Evolutionary conservation across 2,113 vertebrate species (phyloP).

Genomic region (Odontesthes bonariensis): DNA sequence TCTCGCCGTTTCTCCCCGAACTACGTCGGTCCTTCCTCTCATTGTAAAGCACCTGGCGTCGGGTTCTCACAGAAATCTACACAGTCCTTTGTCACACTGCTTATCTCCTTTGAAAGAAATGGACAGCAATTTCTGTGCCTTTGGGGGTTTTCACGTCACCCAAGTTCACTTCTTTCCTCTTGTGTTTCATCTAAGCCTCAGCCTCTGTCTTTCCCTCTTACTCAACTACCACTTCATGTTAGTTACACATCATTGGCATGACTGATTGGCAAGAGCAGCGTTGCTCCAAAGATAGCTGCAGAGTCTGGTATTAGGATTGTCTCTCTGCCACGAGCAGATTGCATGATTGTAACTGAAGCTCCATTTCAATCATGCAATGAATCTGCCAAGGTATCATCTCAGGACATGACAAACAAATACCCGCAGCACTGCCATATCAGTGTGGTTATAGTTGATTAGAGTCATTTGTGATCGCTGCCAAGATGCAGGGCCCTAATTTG

Average conservation of each 20-base stretch:
- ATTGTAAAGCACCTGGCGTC: slow-evolving; percentile 34
- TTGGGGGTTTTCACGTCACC: slow-evolving; percentile 53
- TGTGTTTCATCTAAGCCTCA: slow-evolving; percentile 17
- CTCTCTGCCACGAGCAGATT: slow-evolving; percentile 40
- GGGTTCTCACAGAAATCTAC: slow-evolving; percentile 45
- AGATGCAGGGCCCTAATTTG: not conserved
- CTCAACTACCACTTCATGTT: slow-evolving; percentile 37
- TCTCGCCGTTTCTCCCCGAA: not conserved
- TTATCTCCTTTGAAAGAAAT: slow-evolving; percentile 57
- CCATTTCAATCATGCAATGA: slow-evolving; percentile 23
- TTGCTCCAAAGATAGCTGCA: slow-evolving; percentile 46
- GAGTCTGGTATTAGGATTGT: slow-evolving; percentile 26
- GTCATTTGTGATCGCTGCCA: slow-evolving; percentile 18
- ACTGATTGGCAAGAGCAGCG: slow-evolving; percentile 37
- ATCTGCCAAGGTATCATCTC: slow-evolving; percentile 30
- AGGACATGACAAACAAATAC: slow-evolving; percentile 42
- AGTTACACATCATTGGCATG: slow-evolving; percentile 36
- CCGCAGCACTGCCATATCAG: slow-evolving; percentile 21
- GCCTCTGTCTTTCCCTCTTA: not conserved
- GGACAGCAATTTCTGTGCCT: slow-evolving; percentile 43
- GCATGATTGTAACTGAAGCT: slow-evolving; percentile 41
- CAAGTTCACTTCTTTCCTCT: not conserved
- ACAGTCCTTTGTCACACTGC: slow-evolving; percentile 20
- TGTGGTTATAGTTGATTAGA: slow-evolving; percentile 4
- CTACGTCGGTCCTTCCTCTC: slow-evolving; percentile 17